Evolutionary conservation across 2,888 invertebrate species (phyloP), one percentile per base, ranked within the genome.

Genomic region (Dromius quadrimaculatus): DNA sequence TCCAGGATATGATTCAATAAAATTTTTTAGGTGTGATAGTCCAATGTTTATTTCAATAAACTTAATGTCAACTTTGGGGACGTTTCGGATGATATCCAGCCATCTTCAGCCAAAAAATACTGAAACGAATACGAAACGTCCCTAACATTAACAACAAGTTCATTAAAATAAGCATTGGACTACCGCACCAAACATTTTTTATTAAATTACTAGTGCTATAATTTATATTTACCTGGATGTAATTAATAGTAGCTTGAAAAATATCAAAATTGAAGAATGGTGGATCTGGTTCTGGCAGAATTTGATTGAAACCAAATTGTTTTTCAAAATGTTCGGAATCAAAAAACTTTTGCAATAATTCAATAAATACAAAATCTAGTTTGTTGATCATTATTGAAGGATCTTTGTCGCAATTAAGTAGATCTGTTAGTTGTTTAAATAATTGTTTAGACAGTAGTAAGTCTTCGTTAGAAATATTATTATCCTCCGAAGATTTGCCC

Each of bases 211-310:
- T 32, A 32, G 8, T 32, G 32, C n/a, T n/a, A n/a, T 11, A 19
- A 47, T 1, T 36, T 3, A 36, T 15, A 41, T 15, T 81, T 76
- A 84, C 83, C 64, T 85, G 83, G 65, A 88, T 81, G 73, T 83
- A 83, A 22, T 79, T 77, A 0, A 88, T 76, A 50, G 86, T 84
- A 0, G 80, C 79, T 8, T 76, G 73, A 72, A 86, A 82, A 1
- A 82, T 78, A 1, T 75, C 74, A 20, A 80, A 81, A 0, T 83
- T 82, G 75, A 85, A 86, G 73, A 81, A 81, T 11, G 84, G 84
- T 6, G 80, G 79, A 73, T 83, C 80, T 0, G 79, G 74, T 74
- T 79, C 71, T 72, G 81, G 75, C 74, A 83, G 61, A 80, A 75
- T 54, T 76, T 77, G n/a, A 79, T 76, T 64, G 75, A 77, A 74